A percentile compares a stretch with the other conserved stretches of the same genome.
Conservation (phyloP, 2,888 invertebrate genomes). For the Chrysopilus asiliformis region DNA sequence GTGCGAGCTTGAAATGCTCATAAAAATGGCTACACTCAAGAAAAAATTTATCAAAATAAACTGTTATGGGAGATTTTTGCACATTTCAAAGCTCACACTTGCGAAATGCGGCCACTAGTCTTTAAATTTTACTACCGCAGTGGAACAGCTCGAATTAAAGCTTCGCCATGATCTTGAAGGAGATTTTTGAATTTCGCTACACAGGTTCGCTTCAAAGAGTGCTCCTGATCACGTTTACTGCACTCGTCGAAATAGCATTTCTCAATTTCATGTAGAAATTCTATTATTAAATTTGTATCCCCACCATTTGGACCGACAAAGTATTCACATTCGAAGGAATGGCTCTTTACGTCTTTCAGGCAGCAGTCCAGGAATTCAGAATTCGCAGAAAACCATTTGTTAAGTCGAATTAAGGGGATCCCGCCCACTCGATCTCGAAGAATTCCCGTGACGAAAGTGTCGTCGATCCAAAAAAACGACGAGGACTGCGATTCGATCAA, state of each 20-base stretch:
- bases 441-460: slow-evolving; percentile 73
- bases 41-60: too few species aligned
- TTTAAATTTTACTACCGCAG: slow-evolving; percentile 23
- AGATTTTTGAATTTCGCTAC: slow-evolving; percentile 37
- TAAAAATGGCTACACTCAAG: too few species aligned
- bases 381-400: slow-evolving; percentile 52
- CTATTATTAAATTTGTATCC: slow-evolving; percentile 50
- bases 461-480: slow-evolving; percentile 87
- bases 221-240: slow-evolving; percentile 36
- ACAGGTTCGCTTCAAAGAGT: slow-evolving; percentile 45
- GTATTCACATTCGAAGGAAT: slow-evolving; percentile 50
- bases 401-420: slow-evolving; percentile 45
- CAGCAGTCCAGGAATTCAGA: slow-evolving; percentile 63
- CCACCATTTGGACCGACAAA: slow-evolving; percentile 67
- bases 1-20: too few species aligned
- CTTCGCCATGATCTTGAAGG: slow-evolving; percentile 27
- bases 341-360: slow-evolving; percentile 44
- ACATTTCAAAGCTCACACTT: too few species aligned
- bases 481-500: slow-evolving; percentile 40
- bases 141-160: slow-evolving; percentile 23
- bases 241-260: slow-evolving; percentile 46
- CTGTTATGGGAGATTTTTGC: too few species aligned
- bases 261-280: slow-evolving; percentile 48
- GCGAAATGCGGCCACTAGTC: too few species aligned
- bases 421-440: slow-evolving; percentile 44